Evolutionary conservation across 1,140 invertebrate species (phyloP).

Genomic region (Hydropsyche tenuis): DNA sequence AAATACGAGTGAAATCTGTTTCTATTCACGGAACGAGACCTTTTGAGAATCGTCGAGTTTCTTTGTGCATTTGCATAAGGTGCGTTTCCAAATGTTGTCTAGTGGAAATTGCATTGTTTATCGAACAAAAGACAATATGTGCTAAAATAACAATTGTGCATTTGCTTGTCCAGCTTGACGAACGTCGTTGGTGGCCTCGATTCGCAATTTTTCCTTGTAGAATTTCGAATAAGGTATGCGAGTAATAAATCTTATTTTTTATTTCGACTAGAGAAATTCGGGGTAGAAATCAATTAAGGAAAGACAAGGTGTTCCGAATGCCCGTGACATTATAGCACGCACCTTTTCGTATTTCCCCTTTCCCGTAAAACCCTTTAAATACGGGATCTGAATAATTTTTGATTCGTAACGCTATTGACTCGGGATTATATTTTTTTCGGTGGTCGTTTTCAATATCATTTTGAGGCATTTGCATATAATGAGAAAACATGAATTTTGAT

Average conservation of each 20-base stretch:
- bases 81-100: not conserved
- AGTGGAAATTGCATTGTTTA: too few relatives aligned
- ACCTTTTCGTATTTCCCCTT: not conserved
- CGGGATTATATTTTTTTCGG: too few relatives aligned
- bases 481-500: too few relatives aligned
- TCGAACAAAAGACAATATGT: constrained; percentile 10
- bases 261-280: too few relatives aligned
- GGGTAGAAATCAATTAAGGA: not conserved
- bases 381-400: constrained; percentile 30
- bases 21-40: not conserved
- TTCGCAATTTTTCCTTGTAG: too few relatives aligned
- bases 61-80: not conserved
- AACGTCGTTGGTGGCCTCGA: not conserved
- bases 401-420: constrained; percentile 19
- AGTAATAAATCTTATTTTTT: not conserved
- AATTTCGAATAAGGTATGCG: too few relatives aligned
- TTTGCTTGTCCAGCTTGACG: not conserved
- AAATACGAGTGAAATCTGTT: not conserved
- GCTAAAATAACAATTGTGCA: constrained; percentile 10
- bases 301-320: constrained; percentile 22
- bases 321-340: constrained; percentile 5
- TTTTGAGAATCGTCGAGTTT: not conserved
- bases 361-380: constrained; percentile 16
- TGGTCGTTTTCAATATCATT: too few relatives aligned
- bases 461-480: too few relatives aligned